Percentiles rank a stretch among this genome's conserved stretches.
These are phyloP conservation scores for Tinamus major DNA, from an alignment of 2,797 vertebrate species.

Conservation along the genomic window DNA sequence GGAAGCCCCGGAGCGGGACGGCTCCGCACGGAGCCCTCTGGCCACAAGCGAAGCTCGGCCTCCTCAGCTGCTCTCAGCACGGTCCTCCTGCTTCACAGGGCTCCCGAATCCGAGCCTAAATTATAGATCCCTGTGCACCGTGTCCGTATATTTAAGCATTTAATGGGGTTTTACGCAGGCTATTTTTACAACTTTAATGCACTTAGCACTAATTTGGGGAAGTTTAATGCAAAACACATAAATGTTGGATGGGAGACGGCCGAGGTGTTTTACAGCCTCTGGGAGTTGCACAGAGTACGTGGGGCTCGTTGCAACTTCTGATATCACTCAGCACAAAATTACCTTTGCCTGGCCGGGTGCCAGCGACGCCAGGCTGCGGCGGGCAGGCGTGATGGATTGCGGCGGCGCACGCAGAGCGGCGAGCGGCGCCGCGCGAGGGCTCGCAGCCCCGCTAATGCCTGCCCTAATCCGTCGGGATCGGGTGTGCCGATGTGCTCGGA, in stretches of 20 bases:
- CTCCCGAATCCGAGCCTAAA: slow-evolving; percentile 34
- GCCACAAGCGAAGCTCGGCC: background rate
- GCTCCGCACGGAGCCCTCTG: background rate
- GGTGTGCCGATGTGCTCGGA: background rate
- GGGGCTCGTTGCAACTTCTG: slow-evolving; percentile 72
- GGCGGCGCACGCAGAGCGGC: slow-evolving; percentile 41
- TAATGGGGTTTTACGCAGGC: slow-evolving; percentile 56
- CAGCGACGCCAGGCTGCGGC: slow-evolving; percentile 43
- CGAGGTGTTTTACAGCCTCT: slow-evolving; percentile 74
- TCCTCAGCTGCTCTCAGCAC: background rate
- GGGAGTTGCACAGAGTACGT: slow-evolving; percentile 62
- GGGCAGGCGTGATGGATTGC: slow-evolving; percentile 44
- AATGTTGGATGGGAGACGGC: slow-evolving; percentile 67
- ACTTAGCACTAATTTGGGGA: slow-evolving; percentile 76
- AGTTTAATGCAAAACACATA: slow-evolving; percentile 76
- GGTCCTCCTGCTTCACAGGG: background rate
- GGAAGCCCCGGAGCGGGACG: background rate
- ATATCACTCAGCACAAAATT: slow-evolving; percentile 76
- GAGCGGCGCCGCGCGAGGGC: slow-evolving; percentile 36
- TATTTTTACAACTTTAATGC: slow-evolving; percentile 74
- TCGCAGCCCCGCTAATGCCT: slow-evolving; percentile 66
- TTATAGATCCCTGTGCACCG: slow-evolving; percentile 44
- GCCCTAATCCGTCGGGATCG: slow-evolving; percentile 71
- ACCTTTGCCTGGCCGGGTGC: slow-evolving; percentile 60
- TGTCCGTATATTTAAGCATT: slow-evolving; percentile 47